A percentile compares a stretch with the other conserved stretches of the same genome.
Evolutionary conservation across 1,140 invertebrate genomes (phyloP).

Genomic region (Drosophila neocordata): DNA sequence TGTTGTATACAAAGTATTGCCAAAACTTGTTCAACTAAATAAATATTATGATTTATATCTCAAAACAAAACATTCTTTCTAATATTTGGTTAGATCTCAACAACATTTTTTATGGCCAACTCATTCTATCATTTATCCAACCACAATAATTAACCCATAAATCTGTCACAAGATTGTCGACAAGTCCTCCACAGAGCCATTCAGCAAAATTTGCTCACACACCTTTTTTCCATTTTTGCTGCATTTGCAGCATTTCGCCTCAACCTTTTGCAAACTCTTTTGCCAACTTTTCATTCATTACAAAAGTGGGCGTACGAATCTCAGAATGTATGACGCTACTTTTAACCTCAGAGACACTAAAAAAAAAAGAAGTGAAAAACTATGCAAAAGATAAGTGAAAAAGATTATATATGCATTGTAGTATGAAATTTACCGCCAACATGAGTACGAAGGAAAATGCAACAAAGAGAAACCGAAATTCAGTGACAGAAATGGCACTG

Average conservation of each 20-base stretch:
- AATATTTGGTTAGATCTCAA: not conserved
- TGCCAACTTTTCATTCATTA: slow-evolving; percentile 62
- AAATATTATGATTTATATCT: not conserved
- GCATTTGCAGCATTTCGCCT: slow-evolving; percentile 25
- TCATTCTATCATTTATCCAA: not conserved
- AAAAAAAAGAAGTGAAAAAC: slow-evolving; percentile 24
- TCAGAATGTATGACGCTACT: slow-evolving; percentile 67
- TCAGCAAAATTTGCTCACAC: slow-evolving; percentile 62
- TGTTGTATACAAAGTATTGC: not conserved
- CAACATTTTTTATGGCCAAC: not conserved
- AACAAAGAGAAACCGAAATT: slow-evolving; percentile 26
- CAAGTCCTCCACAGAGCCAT: slow-evolving; percentile 55
- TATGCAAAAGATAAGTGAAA: slow-evolving; percentile 78
- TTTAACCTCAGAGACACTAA: slow-evolving; percentile 69
- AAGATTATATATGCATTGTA: slow-evolving; percentile 80
- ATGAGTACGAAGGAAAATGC: slow-evolving; percentile 36
- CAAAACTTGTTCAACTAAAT: not conserved
- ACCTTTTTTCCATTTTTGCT: slow-evolving; percentile 31
- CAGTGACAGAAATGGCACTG: slow-evolving; percentile 46
- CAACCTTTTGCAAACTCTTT: slow-evolving; percentile 44
- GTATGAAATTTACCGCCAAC: slow-evolving; percentile 72
- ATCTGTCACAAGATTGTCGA: slow-evolving; percentile 70
- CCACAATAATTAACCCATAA: slow-evolving; percentile 72
- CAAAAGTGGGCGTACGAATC: slow-evolving; percentile 15
- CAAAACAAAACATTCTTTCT: not conserved